Evolutionary conservation across 1,140 invertebrate genomes (phyloP).

Genomic region (Tetragnatha versicolor): DNA sequence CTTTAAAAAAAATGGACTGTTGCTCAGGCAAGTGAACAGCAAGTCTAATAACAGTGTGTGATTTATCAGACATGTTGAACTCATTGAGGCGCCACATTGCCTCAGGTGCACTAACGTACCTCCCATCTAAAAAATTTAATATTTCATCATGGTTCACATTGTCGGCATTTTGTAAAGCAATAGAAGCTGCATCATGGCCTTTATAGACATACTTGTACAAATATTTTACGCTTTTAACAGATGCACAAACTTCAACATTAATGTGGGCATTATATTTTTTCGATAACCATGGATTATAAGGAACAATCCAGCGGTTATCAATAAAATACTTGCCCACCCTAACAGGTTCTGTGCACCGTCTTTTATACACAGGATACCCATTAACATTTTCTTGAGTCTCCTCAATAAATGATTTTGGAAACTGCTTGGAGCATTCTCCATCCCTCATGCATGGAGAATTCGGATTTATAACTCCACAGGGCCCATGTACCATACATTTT

Average conservation of each 20-base stretch:
- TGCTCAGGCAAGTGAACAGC: conserved; percentile 66
- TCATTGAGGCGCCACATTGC: conserved; percentile 57
- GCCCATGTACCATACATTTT: conserved; percentile 63
- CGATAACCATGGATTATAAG: conserved; percentile 60
- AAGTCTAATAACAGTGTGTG: conserved; percentile 63
- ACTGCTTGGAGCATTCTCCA: conserved; percentile 50
- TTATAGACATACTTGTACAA: conserved; percentile 62
- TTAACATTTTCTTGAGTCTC: conserved; percentile 13
- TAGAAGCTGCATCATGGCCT: conserved; percentile 59
- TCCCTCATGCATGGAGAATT: conserved; percentile 40
- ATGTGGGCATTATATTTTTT: conserved; percentile 61
- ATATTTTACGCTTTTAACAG: conserved; percentile 61
- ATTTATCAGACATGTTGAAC: conserved; percentile 62
- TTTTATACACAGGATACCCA: conserved; percentile 47
- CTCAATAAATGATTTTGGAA: conserved; percentile 39
- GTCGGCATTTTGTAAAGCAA: conserved; percentile 5
- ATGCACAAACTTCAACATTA: conserved; percentile 61
- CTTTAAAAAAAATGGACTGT: conserved; percentile 60
- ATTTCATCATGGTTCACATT: conserved; percentile 56
- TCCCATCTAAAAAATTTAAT: conserved; percentile 36
- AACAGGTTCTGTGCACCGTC: conserved; percentile 40
- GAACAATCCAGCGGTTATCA: conserved; percentile 60
- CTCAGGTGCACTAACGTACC: conserved; percentile 58
- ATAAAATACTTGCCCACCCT: conserved; percentile 11
- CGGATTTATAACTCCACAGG: conserved; percentile 58